These are phyloP conservation scores for Anas platyrhynchos DNA, from an alignment of 2,113 vertebrate species.

Conservation along the genomic window DNA sequence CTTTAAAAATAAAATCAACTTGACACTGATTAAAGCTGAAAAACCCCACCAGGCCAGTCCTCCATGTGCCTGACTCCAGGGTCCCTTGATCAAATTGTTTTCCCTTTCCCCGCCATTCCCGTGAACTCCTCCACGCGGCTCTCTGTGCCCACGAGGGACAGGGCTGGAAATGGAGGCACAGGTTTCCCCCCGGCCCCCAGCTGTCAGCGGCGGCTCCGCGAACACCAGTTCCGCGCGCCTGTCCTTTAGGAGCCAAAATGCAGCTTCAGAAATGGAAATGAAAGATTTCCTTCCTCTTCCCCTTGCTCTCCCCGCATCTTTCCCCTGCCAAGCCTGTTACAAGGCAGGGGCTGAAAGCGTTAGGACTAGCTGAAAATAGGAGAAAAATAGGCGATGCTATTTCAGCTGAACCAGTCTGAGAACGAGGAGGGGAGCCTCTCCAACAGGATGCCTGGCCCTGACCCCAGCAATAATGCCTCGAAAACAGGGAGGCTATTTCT, in stretches of 20 bases:
- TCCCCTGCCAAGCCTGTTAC: not conserved
- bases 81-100: conserved; percentile 77
- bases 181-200: conserved; percentile 32
- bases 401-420: not conserved
- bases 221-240: not conserved
- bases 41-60: conserved; percentile 64
- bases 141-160: conserved; percentile 62
- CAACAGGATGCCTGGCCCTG: not conserved
- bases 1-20: conserved; percentile 71
- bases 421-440: not conserved
- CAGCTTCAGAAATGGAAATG: conserved; percentile 33
- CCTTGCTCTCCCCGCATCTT: not conserved
- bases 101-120: conserved; percentile 54
- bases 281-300: not conserved
- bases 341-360: not conserved
- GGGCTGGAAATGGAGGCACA: conserved; percentile 72
- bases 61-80: conserved; percentile 68
- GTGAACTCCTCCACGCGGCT: conserved; percentile 31
- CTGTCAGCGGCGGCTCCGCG: conserved; percentile 57
- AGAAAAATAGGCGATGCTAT: not conserved
- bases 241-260: not conserved
- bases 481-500: not conserved
- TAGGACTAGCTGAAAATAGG: not conserved
- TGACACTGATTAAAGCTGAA: conserved; percentile 78
- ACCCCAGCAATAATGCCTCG: not conserved